These are phyloP conservation scores for Sandelia bainsii DNA, from an alignment of 2,797 vertebrate genomes.

Conservation along the genomic window DNA sequence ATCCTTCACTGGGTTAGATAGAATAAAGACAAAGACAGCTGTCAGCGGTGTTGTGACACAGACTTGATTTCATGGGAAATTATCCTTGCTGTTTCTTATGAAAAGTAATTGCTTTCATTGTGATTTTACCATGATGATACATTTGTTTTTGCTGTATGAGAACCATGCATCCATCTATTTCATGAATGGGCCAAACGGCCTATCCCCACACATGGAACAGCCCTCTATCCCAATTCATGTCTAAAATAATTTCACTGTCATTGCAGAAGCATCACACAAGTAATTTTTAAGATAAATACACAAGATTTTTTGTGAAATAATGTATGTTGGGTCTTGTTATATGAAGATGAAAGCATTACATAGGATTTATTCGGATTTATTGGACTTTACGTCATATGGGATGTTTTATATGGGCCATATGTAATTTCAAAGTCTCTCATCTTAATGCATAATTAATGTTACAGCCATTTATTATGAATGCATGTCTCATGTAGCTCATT, in stretches of 20 bases:
- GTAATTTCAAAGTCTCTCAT: constrained; percentile 49
- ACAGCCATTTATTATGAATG: constrained; percentile 53
- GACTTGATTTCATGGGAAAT: neutral
- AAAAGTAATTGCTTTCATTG: no score
- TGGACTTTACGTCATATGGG: constrained; percentile 17
- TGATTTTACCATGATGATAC: neutral
- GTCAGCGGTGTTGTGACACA: neutral
- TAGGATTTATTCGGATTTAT: constrained; percentile 10
- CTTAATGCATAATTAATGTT: constrained; percentile 48
- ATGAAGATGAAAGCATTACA: neutral
- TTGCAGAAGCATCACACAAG: no score
- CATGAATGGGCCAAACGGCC: neutral
- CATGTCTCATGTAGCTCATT: constrained; percentile 25
- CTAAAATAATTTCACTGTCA: no score
- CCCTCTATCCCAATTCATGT: no score
- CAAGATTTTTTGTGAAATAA: neutral
- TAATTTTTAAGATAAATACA: neutral
- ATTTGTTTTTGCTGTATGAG: neutral
- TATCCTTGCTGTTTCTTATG: neutral
- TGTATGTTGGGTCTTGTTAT: neutral
- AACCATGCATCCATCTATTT: neutral
- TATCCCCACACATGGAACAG: neutral
- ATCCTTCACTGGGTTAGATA: neutral
- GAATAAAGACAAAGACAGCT: neutral
- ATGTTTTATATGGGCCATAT: constrained; percentile 28